Percentiles rank a stretch among this genome's conserved stretches.
Evolutionary conservation across 30 jellyfish, hydroid and myxozoan species (phyloP).

Genomic region (Nemopilema nomurai): DNA sequence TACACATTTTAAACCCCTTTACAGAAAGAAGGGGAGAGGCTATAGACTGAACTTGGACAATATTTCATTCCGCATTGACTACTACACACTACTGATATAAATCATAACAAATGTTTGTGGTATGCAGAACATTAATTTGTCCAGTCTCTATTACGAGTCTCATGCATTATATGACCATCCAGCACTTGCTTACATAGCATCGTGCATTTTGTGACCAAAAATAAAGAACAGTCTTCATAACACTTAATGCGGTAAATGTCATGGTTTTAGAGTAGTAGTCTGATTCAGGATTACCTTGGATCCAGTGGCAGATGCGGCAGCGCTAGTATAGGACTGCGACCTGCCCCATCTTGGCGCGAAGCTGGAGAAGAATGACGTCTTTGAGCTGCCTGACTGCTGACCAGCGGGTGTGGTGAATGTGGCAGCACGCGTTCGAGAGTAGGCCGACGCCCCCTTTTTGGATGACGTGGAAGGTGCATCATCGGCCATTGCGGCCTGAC

Average conservation of each 20-base stretch:
- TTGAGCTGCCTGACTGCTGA: constrained; percentile 68
- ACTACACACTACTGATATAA: too few species aligned
- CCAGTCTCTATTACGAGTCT: too few species aligned
- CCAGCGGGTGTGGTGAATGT: constrained; percentile 80
- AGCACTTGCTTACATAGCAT: too few species aligned
- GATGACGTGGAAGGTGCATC: constrained; percentile 63
- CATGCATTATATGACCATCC: too few species aligned
- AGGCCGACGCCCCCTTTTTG: constrained; percentile 60
- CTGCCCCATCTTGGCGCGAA: constrained; percentile 99
- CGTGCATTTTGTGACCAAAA: too few species aligned
- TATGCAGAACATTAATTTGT: too few species aligned
- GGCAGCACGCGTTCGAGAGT: constrained; percentile 78
- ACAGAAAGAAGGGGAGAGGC: too few species aligned
- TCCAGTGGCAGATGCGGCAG: constrained; percentile 59
- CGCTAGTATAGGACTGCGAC: constrained; percentile 86
- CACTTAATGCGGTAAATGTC: not conserved
- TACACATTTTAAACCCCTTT: too few species aligned
- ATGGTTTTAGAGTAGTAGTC: not conserved
- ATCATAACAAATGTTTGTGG: too few species aligned
- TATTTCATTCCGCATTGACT: too few species aligned
- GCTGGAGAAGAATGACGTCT: constrained; percentile 82
- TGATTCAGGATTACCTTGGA: constrained; percentile 19
- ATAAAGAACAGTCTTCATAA: too few species aligned
- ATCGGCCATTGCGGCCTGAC: constrained; percentile 57
- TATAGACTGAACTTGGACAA: too few species aligned